These are phyloP conservation scores for Neoaliturus tenellus DNA, from an alignment of 2,888 invertebrate genomes.

Conservation along the genomic window DNA sequence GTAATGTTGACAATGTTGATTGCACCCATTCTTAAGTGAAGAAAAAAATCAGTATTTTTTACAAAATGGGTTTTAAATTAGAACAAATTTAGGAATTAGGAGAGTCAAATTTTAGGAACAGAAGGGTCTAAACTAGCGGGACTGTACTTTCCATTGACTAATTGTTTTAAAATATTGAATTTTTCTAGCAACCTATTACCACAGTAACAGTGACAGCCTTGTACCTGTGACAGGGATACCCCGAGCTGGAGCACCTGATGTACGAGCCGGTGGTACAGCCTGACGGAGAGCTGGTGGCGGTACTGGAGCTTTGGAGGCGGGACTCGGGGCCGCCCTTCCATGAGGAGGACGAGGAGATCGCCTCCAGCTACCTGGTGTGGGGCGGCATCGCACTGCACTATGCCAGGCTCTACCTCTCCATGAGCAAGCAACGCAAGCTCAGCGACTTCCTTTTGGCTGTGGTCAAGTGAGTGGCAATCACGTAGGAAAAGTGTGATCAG, in stretches of 20 bases:
- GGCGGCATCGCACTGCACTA: slow-evolving; percentile 83
- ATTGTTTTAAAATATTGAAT: no score
- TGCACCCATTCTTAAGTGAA: no score
- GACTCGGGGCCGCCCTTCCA: slow-evolving; percentile 75
- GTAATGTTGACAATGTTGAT: no score
- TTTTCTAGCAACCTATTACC: background rate
- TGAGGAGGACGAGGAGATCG: slow-evolving; percentile 82
- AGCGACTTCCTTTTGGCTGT: slow-evolving; percentile 87
- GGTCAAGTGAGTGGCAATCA: slow-evolving; percentile 81
- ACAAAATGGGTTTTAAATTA: no score
- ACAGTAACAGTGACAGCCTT: background rate
- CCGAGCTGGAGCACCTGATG: slow-evolving; percentile 71
- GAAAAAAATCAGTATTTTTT: no score
- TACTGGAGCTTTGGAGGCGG: slow-evolving; percentile 81
- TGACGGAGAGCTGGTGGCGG: slow-evolving; percentile 79
- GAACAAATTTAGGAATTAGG: no score
- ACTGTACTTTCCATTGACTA: no score
- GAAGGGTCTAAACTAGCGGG: no score
- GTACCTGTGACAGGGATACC: slow-evolving; percentile 60
- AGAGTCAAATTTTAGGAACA: no score
- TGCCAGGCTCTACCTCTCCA: slow-evolving; percentile 80
- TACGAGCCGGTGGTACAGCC: slow-evolving; percentile 80
- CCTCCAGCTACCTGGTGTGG: slow-evolving; percentile 80
- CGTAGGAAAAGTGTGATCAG: no score
- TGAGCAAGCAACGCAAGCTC: slow-evolving; percentile 82